Conservation (phyloP, 2,888 invertebrate species). For the Ellobium chinense region DNA sequence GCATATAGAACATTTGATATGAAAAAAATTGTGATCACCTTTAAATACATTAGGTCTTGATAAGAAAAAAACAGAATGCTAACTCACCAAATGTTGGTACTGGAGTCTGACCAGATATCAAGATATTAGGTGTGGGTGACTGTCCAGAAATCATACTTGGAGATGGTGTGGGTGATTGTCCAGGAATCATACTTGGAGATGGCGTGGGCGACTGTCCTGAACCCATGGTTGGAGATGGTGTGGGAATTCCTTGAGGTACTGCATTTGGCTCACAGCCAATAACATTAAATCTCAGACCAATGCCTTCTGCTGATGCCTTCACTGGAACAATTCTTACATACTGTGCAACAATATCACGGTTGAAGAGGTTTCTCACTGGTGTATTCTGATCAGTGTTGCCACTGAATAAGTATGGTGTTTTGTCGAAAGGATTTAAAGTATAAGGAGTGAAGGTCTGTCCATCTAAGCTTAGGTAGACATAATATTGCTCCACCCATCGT, state of each 20-base stretch:
- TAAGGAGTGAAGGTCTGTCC: constrained; percentile 63
- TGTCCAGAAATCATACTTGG: too few species aligned
- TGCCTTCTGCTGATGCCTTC: constrained; percentile 52
- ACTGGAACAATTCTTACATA: constrained; percentile 63
- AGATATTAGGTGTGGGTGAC: too few species aligned
- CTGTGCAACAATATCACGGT: constrained; percentile 65
- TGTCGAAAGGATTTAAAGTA: constrained; percentile 55
- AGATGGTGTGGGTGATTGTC: too few species aligned
- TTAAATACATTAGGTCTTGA: too few species aligned
- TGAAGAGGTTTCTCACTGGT: constrained; percentile 64
- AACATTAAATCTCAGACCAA: constrained; percentile 62
- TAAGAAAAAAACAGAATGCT: too few species aligned
- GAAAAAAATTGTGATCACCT: too few species aligned
- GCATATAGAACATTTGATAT: too few species aligned
- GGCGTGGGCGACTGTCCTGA: too few species aligned
- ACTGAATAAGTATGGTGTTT: constrained; percentile 55
- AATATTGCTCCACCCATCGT: constrained; percentile 62
- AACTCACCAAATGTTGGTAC: too few species aligned
- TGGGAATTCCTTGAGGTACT: constrained; percentile 49
- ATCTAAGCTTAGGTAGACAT: constrained; percentile 61
- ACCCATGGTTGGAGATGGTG: constrained; percentile 49
- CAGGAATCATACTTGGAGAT: too few species aligned
- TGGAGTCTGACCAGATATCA: too few species aligned
- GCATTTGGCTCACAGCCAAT: constrained; percentile 66
- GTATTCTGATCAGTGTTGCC: constrained; percentile 61